Conservation (phyloP, 2,888 invertebrate genomes). For the Drosophila anomalipes region DNA sequence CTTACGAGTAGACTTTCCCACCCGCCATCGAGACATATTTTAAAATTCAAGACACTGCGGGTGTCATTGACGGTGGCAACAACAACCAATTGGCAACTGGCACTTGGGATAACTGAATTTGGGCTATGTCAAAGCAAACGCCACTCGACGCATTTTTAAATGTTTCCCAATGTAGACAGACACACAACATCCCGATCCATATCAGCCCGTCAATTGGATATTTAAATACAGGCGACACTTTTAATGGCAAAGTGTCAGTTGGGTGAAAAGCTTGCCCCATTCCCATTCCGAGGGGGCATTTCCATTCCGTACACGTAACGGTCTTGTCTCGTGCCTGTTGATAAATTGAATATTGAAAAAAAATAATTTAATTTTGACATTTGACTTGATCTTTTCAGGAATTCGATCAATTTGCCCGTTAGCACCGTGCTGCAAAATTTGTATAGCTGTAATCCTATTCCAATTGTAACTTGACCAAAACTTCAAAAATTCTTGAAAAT, state of each 20-base stretch:
- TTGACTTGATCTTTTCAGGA: conserved; percentile 15
- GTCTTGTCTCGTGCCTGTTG: conserved; percentile 67
- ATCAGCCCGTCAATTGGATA: conserved; percentile 66
- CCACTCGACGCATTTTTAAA: conserved; percentile 71
- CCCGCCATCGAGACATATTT: conserved; percentile 45
- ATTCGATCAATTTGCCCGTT: conserved; percentile 22
- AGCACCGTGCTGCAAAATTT: neutral
- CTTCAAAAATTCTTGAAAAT: neutral
- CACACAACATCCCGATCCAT: conserved; percentile 26
- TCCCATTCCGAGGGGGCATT: conserved; percentile 25
- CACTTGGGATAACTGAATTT: conserved; percentile 69
- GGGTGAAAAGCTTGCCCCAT: conserved; percentile 12
- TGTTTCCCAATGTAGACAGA: conserved; percentile 51
- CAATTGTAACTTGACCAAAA: conserved; percentile 2
- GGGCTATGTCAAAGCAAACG: conserved; percentile 41
- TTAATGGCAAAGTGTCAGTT: conserved; percentile 68
- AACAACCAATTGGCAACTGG: conserved; percentile 46
- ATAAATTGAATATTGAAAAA: conserved; percentile 84
- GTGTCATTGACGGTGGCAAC: conserved; percentile 75
- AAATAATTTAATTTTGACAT: conserved; percentile 82
- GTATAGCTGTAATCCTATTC: neutral
- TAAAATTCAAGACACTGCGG: conserved; percentile 82
- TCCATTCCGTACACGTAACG: conserved; percentile 80
- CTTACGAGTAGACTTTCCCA: conserved; percentile 32
- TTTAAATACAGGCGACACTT: conserved; percentile 82